These are phyloP conservation scores for Caradrina clavipalpis DNA, from an alignment of 2,888 invertebrate genomes.

Conservation along the genomic window DNA sequence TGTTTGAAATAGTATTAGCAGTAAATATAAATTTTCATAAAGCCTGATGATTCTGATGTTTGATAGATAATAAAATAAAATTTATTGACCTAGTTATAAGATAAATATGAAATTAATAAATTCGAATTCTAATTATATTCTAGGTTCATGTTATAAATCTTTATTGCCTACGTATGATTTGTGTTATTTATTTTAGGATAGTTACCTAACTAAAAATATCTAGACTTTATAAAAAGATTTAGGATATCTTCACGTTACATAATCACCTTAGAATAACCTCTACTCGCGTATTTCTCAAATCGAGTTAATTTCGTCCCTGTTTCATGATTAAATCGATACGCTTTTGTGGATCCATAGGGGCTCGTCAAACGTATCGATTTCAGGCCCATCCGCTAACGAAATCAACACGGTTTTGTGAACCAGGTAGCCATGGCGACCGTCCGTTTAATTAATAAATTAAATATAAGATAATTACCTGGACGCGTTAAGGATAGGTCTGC, in stretches of 20 bases:
- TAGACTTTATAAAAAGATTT: neutral
- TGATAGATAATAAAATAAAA: neutral
- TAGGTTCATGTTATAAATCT: neutral
- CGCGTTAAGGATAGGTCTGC: slow-evolving; percentile 16
- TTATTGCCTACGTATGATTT: neutral
- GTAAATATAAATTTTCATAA: slow-evolving; percentile 10
- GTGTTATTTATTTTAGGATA: neutral
- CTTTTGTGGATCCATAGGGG: slow-evolving; percentile 35
- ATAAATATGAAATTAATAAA: neutral
- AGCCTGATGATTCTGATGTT: neutral
- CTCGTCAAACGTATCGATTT: slow-evolving; percentile 47
- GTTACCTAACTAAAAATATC: too few species aligned
- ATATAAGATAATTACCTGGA: slow-evolving; percentile 14
- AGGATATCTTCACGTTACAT: neutral
- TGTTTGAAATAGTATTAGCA: neutral
- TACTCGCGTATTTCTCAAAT: slow-evolving; percentile 13
- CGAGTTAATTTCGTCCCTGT: slow-evolving; percentile 13
- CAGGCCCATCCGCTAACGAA: slow-evolving; percentile 24
- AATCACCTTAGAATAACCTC: slow-evolving; percentile 7
- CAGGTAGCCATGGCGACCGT: slow-evolving; percentile 1
- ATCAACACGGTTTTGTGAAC: slow-evolving; percentile 35
- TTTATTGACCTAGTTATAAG: too few species aligned
- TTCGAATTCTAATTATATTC: slow-evolving; percentile 1
- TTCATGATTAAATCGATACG: slow-evolving; percentile 39
- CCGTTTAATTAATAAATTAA: slow-evolving; percentile 34